Base-by-base conservation (phyloP, 1,140 invertebrate genomes). In the Procambarus virginalis region DNA sequence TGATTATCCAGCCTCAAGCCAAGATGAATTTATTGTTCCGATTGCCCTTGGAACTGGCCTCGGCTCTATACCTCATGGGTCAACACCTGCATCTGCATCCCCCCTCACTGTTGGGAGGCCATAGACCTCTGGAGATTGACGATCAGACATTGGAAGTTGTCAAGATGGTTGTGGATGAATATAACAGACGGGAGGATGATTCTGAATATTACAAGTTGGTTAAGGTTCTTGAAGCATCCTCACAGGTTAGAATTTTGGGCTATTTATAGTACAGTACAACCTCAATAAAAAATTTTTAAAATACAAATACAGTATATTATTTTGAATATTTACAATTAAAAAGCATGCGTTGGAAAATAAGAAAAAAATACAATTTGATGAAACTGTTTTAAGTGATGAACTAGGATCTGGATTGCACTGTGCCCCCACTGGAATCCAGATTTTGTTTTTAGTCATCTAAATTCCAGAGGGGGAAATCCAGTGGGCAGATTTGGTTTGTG, bases 1-100 rank as follows among this genome's bases (percentile, higher is more conserved):
- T 45, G 84, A 86, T n/a, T 91, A 91, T 58, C 70, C 85, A 68
- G 34, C 87, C 64, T 75, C 82, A 14, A 70, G 70, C 68, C 85
- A 86, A 45, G 91, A 89, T 84, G 87, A 91, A 76, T 89, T 91
- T 73, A 91, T 89, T 75, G 87, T 89, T 45, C 86, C 91, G n/a
- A 81, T 91, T 45, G 58, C 70, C n/a, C 68, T 81, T 17, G 84
- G 85, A 75, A 55, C 58, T 34, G 64, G 77, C 34, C 80, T 88
- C 1, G 49, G 68, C 14, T 82, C 91, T 22, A 8, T 73, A 14
- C 60, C 83, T 34, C 48, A 76, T 58, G 78, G 77, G 55, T 77
- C 60, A 58, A n/a, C n/a, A 3, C 46, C 81, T 64, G 12, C 51
- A 4, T 73, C 34, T 10, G 34, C n/a, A 8, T 8, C 68, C 34